These are phyloP conservation scores for Trichechus manatus DNA, from an alignment of 2,113 vertebrate species.

Conservation along the genomic window DNA sequence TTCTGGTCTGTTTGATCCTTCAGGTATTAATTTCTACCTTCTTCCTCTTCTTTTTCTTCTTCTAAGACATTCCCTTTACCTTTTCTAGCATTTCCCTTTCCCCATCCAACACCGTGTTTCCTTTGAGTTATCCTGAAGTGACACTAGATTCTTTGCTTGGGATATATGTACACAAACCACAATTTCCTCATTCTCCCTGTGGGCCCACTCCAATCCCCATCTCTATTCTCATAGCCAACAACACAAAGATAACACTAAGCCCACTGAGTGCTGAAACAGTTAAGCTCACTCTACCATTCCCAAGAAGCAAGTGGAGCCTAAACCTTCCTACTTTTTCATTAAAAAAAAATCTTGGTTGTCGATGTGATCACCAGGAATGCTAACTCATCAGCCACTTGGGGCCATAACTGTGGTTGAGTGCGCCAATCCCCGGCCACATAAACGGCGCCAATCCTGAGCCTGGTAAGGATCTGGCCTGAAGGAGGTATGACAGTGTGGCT, in stretches of 20 bases:
- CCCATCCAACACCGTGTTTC: neutral
- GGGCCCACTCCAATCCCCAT: neutral
- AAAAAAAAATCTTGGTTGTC: neutral
- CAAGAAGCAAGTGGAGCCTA: neutral
- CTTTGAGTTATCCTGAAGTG: neutral
- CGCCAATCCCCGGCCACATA: neutral
- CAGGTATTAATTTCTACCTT: neutral
- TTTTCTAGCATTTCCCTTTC: neutral
- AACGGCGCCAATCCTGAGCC: neutral
- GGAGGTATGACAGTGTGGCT: neutral
- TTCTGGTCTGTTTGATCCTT: neutral
- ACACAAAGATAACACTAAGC: neutral
- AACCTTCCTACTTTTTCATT: neutral
- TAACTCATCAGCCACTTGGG: conserved; percentile 28
- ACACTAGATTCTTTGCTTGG: neutral
- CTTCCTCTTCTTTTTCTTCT: neutral
- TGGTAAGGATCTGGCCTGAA: conserved; percentile 24
- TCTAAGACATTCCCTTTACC: neutral
- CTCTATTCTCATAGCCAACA: neutral
- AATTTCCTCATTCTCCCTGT: neutral
- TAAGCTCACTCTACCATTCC: neutral
- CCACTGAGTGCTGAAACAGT: neutral
- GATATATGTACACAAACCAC: neutral
- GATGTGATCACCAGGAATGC: neutral
- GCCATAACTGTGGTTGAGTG: neutral